These are phyloP conservation scores for Agrypnus murinus DNA, from an alignment of 2,888 invertebrate species.

Conservation along the genomic window DNA sequence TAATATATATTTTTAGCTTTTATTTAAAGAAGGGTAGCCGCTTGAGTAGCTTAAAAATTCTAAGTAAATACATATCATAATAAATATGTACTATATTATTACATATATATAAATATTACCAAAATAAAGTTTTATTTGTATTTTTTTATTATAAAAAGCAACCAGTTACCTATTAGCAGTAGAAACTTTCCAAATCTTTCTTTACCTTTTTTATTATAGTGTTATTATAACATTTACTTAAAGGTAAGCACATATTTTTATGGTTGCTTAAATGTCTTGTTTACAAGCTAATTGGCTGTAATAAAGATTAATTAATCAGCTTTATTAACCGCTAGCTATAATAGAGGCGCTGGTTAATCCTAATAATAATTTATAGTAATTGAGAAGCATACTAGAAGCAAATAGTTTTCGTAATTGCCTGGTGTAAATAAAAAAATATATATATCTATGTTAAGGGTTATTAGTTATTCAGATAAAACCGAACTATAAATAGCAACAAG, in stretches of 20 bases:
- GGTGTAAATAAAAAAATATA: slow-evolving; percentile 1
- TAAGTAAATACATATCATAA: slow-evolving; percentile 12
- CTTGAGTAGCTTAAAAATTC: slow-evolving; percentile 6
- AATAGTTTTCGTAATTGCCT: slow-evolving; percentile 7
- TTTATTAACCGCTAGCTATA: not conserved
- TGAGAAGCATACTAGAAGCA: not conserved
- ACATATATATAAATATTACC: slow-evolving; percentile 11
- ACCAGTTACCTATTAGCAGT: no score
- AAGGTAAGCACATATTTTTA: slow-evolving; percentile 58
- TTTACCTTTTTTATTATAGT: slow-evolving; percentile 13
- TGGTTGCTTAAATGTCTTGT: slow-evolving; percentile 40
- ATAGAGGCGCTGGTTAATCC: no score
- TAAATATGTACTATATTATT: slow-evolving; percentile 14
- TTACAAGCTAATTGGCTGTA: slow-evolving; percentile 2
- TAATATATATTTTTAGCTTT: slow-evolving; percentile 16
- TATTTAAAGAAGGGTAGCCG: not conserved
- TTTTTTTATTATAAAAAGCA: slow-evolving; percentile 8
- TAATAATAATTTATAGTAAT: not conserved
- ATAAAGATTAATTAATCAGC: slow-evolving; percentile 23
- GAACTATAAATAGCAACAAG: not conserved
- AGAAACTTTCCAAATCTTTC: not conserved
- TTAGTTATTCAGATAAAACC: slow-evolving; percentile 1
- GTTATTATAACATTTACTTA: slow-evolving; percentile 26
- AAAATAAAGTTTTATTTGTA: slow-evolving; percentile 4
- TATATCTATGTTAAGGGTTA: not conserved